phyloP scores from a whole-genome alignment of 1,140 invertebrate genomes.

The Drosophila arawakana region DNA sequence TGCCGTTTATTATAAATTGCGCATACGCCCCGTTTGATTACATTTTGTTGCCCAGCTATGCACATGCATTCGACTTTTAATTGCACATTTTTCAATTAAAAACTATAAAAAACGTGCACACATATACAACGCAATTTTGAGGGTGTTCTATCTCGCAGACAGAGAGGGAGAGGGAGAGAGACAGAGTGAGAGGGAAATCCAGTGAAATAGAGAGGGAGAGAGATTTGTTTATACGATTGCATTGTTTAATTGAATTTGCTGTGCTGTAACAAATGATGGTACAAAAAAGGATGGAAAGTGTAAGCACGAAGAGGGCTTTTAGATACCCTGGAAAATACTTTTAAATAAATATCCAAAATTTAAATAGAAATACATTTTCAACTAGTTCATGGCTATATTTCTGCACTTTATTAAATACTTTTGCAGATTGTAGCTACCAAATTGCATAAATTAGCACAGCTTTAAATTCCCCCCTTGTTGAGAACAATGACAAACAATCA shows the following conservation, averaged over 20 bases:
- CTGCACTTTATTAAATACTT: no score
- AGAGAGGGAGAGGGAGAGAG: constrained; percentile 2
- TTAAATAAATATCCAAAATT: no score
- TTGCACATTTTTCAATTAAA: constrained; percentile 76
- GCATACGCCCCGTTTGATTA: constrained; percentile 61
- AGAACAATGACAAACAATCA: not conserved
- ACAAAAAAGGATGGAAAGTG: constrained; percentile 29
- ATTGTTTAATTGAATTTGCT: constrained; percentile 75
- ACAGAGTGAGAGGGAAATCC: not conserved
- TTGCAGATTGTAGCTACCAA: no score
- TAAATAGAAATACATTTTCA: no score
- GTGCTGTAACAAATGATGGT: constrained; percentile 55
- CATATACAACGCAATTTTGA: constrained; percentile 18
- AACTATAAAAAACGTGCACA: constrained; percentile 53
- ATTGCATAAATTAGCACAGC: not conserved
- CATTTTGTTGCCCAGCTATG: constrained; percentile 18
- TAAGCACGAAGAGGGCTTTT: not conserved
- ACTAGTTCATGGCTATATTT: no score
- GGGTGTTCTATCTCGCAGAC: constrained; percentile 7
- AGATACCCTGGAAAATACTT: not conserved
- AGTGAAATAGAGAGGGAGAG: not conserved
- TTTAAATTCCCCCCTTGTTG: not conserved
- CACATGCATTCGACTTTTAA: constrained; percentile 62
- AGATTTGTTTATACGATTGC: constrained; percentile 76
- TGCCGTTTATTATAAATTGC: constrained; percentile 50